phyloP scores from a whole-genome alignment of 2,888 invertebrate genomes.

The Candidula unifasciata region DNA sequence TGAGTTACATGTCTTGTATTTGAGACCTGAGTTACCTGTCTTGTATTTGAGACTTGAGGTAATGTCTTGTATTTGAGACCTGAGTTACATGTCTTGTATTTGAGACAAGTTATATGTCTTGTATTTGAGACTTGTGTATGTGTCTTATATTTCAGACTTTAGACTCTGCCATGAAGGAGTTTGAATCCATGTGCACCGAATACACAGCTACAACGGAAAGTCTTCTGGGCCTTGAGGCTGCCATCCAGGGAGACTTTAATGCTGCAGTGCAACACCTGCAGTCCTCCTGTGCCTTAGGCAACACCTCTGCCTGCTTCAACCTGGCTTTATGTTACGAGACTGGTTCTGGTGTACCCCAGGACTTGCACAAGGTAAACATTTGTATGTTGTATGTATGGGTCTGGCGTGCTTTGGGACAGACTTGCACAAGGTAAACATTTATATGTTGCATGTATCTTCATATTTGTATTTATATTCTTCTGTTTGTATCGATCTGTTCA shows the following conservation, averaged over 20 bases:
- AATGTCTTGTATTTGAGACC: too few relatives aligned
- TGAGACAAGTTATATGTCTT: not conserved
- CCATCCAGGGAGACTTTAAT: conserved; percentile 60
- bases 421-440: too few relatives aligned
- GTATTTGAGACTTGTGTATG: too few relatives aligned
- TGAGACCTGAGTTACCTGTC: too few relatives aligned
- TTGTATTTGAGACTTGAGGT: not conserved
- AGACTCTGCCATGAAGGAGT: conserved; percentile 63
- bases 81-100: not conserved
- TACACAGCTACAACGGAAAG: conserved; percentile 64
- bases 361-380: conserved; percentile 79
- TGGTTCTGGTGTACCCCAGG: conserved; percentile 82
- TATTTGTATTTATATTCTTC: not conserved
- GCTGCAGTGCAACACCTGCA: conserved; percentile 63
- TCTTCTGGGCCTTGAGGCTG: conserved; percentile 63
- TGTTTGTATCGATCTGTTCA: too few relatives aligned
- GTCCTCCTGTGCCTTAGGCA: conserved; percentile 75
- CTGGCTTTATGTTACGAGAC: conserved; percentile 85
- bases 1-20: too few relatives aligned
- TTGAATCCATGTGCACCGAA: conserved; percentile 62
- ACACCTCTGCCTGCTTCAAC: conserved; percentile 82
- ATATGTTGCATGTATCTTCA: not conserved
- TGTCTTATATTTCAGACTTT: conserved; percentile 51
- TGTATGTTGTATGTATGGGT: not conserved
- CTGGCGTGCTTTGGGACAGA: too few relatives aligned